Evolutionary conservation across 2,113 vertebrate genomes (phyloP).

Genomic region (Corynorhinus townsendii): DNA sequence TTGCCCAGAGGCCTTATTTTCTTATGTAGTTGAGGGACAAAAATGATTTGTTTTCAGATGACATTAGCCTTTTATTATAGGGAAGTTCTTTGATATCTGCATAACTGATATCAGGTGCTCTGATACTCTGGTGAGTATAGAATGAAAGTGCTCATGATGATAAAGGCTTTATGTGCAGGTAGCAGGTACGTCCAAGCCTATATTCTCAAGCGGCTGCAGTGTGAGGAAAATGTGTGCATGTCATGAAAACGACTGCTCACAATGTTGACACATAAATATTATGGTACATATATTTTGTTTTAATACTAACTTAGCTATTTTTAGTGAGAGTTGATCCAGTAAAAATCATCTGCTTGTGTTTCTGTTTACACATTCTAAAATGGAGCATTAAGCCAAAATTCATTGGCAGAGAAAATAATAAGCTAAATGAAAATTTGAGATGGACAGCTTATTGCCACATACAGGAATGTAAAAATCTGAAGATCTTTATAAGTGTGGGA

Average conservation of each 20-base stretch:
- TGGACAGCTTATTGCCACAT: not conserved
- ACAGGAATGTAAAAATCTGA: not conserved
- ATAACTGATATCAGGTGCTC: not conserved
- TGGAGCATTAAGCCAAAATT: conserved; percentile 43
- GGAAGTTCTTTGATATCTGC: conserved; percentile 11
- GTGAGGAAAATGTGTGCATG: conserved; percentile 17
- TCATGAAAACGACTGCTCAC: not conserved
- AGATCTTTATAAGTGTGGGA: not conserved
- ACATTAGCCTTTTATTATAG: not conserved
- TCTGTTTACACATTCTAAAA: conserved; percentile 56
- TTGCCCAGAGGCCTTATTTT: conserved; percentile 32
- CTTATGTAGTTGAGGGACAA: conserved; percentile 18
- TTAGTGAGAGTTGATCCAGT: conserved; percentile 23
- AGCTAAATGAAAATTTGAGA: conserved; percentile 16
- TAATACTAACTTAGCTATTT: conserved; percentile 37
- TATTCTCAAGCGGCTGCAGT: not conserved
- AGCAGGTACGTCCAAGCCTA: not conserved
- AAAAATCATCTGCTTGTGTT: conserved; percentile 57
- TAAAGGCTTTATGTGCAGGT: not conserved
- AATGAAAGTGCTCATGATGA: not conserved
- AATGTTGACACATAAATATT: conserved; percentile 42
- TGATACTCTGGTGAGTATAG: not conserved
- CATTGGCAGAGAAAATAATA: conserved; percentile 50
- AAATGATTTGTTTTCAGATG: conserved; percentile 45
- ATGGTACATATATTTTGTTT: not conserved